Evolutionary conservation across 2,888 invertebrate species (phyloP), one percentile per base, ranked within the genome.

Genomic region (Hydriomena furcata): DNA sequence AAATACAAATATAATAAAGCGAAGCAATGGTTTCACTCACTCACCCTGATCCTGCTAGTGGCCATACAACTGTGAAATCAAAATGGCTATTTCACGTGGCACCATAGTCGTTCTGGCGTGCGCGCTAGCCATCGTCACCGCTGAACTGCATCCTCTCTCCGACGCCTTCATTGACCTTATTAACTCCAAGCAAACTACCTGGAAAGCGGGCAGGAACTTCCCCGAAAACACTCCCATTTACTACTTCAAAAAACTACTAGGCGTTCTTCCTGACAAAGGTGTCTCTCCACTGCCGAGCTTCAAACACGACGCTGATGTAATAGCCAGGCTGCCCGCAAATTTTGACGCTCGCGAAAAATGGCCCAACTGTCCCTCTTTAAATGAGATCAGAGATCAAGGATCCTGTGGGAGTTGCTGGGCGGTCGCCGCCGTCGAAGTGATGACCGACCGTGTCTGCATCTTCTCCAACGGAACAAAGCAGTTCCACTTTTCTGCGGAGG

Each of bases 381-480:
- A 91, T 40, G 95, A 96, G 85, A 93, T 97, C 50, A 91, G 97
- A 61, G 96, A 97, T 82, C 97, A 97, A 61, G 96, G 96, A 7
- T 94, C 95, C 8, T 98, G 98, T 76, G 98, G 98, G 20, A 97
- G 97, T 28, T 98, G 98, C 84, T 98, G 97, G 97, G 97, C 97
- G 1, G 96, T 97, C 78, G 97, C 96, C 23, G 97, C 97, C 5
- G 97, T 96, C 0, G 97, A 96, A 81, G 95, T 97, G 1, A 97
- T 97, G 95, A 95, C 96, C 2, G 98, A 98, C 81, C 92, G 98
- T 41, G 92, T 94, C 21, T 98, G 98, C 82, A 96, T 96, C 63
- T 94, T 94, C 68, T 95, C 95, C 0, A 92, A 94, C 32, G 96
- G 93, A 11, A 91, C 92, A 8, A 74, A 90, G 7, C 92, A 95